A percentile compares a stretch with the other conserved stretches of the same genome.
Conservation (phyloP, 2,113 vertebrate species). For the Suricata suricatta region DNA sequence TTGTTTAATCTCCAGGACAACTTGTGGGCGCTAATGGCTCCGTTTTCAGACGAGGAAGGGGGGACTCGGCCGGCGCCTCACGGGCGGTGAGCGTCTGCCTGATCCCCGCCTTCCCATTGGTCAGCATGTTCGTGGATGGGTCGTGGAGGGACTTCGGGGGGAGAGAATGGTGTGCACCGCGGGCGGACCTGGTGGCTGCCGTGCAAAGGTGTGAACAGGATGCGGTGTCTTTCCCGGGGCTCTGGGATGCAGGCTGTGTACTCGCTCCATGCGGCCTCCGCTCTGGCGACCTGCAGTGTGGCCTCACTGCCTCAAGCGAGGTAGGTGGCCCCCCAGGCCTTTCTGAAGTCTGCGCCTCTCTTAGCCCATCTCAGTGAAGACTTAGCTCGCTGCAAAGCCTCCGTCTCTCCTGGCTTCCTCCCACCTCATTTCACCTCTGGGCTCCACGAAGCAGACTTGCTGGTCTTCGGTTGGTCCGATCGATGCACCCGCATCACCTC, state of each 20-base stretch:
- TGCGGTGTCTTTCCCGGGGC: background rate
- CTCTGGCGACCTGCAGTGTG: background rate
- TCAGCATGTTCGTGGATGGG: fast-evolving
- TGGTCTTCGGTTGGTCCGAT: background rate
- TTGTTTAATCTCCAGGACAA: background rate
- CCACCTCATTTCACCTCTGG: background rate
- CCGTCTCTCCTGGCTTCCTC: background rate
- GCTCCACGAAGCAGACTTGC: background rate
- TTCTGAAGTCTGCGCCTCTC: background rate
- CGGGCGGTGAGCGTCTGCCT: background rate
- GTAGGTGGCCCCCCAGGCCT: fast-evolving
- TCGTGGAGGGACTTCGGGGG: background rate
- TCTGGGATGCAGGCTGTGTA: background rate
- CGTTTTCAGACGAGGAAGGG: fast-evolving
- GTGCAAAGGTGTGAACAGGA: fast-evolving
- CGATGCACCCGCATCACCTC: background rate
- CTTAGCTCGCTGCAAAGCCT: background rate
- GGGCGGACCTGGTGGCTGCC: background rate
- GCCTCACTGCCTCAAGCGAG: fast-evolving
- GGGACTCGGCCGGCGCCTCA: background rate
- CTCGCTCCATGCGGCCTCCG: background rate
- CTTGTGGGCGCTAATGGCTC: fast-evolving
- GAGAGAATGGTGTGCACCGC: fast-evolving
- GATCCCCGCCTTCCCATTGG: no score
- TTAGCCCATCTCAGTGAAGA: background rate